These are phyloP conservation scores for Copidosoma aretas DNA, from an alignment of 2,888 invertebrate species.

Conservation along the genomic window DNA sequence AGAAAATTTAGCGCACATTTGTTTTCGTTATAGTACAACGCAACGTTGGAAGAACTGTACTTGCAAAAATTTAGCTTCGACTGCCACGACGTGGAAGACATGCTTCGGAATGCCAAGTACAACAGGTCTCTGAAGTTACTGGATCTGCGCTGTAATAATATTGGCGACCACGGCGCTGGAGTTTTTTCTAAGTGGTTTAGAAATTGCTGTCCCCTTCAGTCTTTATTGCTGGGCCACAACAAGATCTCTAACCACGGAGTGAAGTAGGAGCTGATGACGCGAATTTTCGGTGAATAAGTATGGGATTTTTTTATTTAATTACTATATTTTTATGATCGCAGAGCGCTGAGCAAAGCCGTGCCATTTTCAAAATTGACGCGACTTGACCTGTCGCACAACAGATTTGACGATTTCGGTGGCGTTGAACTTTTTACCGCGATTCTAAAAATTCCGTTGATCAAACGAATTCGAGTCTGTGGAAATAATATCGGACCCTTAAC, in stretches of 20 bases:
- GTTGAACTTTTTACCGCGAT: slow-evolving; percentile 66
- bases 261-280: too few relatives aligned
- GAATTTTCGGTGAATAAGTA: too few relatives aligned
- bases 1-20: too few relatives aligned
- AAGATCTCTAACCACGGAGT: slow-evolving; percentile 67
- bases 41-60: slow-evolving; percentile 66
- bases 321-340: slow-evolving; percentile 43
- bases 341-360: slow-evolving; percentile 66
- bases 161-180: slow-evolving; percentile 69
- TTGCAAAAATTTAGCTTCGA: slow-evolving; percentile 69
- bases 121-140: slow-evolving; percentile 67
- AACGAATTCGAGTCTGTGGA: slow-evolving; percentile 62
- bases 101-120: slow-evolving; percentile 64
- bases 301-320: background rate
- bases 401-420: slow-evolving; percentile 66
- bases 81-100: slow-evolving; percentile 68
- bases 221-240: slow-evolving; percentile 68
- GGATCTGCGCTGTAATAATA: slow-evolving; percentile 69
- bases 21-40: slow-evolving; percentile 55
- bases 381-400: slow-evolving; percentile 68
- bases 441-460: slow-evolving; percentile 65
- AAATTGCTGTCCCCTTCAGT: slow-evolving; percentile 64
- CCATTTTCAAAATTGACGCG: slow-evolving; percentile 68
- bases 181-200: slow-evolving; percentile 66
- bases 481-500: slow-evolving; percentile 58